Conservation (phyloP, 2,888 invertebrate genomes). For the Hermaeophaga mercurialis region DNA sequence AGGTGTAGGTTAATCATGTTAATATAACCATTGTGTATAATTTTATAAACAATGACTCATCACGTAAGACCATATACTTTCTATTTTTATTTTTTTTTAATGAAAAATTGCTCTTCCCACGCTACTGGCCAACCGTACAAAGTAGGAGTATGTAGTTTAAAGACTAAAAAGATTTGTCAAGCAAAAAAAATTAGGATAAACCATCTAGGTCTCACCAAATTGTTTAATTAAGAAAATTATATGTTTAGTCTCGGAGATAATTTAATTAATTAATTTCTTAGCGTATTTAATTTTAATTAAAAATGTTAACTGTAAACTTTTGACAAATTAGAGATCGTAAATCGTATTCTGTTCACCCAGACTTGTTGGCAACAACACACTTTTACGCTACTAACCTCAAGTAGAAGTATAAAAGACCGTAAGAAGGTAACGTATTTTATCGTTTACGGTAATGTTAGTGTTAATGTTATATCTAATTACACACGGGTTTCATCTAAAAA, state of each 20-base stretch:
- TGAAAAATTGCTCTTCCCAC: no score
- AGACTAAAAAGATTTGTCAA: not conserved
- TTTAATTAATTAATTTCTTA: not conserved
- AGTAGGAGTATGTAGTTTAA: conserved; percentile 13
- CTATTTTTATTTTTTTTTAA: no score
- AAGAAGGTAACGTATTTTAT: no score
- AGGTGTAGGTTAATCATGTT: no score
- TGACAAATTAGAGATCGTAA: conserved; percentile 14
- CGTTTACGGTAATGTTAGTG: no score
- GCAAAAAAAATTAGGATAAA: conserved; percentile 9
- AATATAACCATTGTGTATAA: no score
- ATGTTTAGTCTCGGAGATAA: conserved; percentile 3
- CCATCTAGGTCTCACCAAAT: not conserved
- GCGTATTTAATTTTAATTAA: conserved; percentile 5
- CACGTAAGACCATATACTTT: no score
- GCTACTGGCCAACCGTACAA: not conserved
- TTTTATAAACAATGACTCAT: no score
- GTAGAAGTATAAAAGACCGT: not conserved
- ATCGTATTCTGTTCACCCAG: conserved; percentile 8
- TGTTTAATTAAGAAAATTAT: conserved; percentile 20
- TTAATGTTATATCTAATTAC: no score
- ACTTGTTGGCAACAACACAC: conserved; percentile 8
- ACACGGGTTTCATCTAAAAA: no score
- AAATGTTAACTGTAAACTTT: conserved; percentile 5
- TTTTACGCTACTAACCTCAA: not conserved